Evolutionary conservation across 2,113 vertebrate species (phyloP).

Genomic region (Hypocryptadius cinnamomeus): DNA sequence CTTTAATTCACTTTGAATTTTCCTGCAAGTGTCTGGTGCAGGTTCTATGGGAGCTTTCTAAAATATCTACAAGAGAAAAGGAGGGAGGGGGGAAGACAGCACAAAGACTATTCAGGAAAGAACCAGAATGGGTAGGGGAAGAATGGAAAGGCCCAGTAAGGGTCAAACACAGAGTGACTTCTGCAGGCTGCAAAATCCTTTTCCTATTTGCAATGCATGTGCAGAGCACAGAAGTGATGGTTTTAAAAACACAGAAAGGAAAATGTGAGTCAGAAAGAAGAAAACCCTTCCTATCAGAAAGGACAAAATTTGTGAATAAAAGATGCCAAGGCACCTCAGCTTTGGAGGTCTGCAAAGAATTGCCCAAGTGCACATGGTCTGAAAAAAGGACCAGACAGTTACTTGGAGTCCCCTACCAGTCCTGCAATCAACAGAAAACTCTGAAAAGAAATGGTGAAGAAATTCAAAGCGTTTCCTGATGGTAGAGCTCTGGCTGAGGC

Average conservation of each 20-base stretch:
- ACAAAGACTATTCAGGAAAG: not conserved
- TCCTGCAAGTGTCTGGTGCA: not conserved
- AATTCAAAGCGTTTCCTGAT: not conserved
- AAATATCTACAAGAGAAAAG: not conserved
- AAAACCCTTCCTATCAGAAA: not conserved
- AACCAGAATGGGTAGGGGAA: not conserved
- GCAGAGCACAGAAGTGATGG: not conserved
- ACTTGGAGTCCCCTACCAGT: not conserved
- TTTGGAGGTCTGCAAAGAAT: not conserved
- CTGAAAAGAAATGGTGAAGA: not conserved
- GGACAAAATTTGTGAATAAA: not conserved
- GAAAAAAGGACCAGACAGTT: not conserved
- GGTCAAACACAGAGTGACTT: not conserved
- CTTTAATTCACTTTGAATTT: not conserved
- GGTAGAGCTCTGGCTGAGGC: not conserved
- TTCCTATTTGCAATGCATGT: not conserved
- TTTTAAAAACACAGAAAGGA: not conserved
- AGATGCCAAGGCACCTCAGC: not conserved
- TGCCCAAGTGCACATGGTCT: not conserved
- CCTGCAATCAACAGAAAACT: not conserved
- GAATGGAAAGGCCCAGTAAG: not conserved
- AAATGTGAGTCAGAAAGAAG: not conserved
- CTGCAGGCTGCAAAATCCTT: not conserved
- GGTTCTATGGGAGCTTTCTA: not conserved
- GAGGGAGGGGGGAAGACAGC: rapidly evolving